Evolutionary conservation across 2,888 invertebrate genomes (phyloP).

Genomic region (Diplolepis rosae): DNA sequence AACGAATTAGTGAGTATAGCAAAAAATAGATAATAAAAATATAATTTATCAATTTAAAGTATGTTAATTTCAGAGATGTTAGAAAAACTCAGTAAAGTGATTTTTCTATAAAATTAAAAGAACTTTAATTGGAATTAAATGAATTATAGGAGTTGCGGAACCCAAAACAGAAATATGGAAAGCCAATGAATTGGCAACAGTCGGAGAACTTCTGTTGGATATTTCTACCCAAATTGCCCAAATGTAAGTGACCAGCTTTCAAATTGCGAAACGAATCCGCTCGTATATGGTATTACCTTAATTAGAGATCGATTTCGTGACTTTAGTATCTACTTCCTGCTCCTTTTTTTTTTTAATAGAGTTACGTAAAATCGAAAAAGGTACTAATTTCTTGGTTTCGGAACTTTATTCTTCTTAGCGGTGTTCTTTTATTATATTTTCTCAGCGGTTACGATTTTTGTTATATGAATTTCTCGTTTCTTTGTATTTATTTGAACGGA

Average conservation of each 20-base stretch:
- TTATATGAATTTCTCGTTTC: not conserved
- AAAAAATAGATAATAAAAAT: not conserved
- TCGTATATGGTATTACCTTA: not conserved
- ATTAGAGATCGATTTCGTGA: not conserved
- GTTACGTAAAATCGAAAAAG: not conserved
- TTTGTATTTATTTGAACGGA: not conserved
- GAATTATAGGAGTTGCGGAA: conserved; percentile 83
- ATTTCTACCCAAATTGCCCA: conserved; percentile 88
- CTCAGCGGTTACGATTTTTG: not conserved
- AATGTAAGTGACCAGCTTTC: conserved; percentile 79
- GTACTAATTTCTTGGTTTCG: not conserved
- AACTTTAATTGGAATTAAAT: not conserved
- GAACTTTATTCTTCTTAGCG: not conserved
- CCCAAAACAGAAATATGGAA: conserved; percentile 87
- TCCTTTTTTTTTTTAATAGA: not conserved
- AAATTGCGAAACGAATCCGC: not conserved
- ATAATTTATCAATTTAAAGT: not conserved
- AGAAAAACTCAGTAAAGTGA: not conserved
- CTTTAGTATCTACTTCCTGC: not conserved
- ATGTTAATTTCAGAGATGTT: not conserved
- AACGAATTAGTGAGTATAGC: conserved; percentile 87
- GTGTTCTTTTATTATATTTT: not conserved
- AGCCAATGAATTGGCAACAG: conserved; percentile 88
- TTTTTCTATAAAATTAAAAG: not conserved
- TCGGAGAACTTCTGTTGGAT: conserved; percentile 90